Percentiles rank a stretch among this genome's conserved stretches.
Conservation (phyloP, 2,888 invertebrate species). For the Loripinus fragilis region DNA sequence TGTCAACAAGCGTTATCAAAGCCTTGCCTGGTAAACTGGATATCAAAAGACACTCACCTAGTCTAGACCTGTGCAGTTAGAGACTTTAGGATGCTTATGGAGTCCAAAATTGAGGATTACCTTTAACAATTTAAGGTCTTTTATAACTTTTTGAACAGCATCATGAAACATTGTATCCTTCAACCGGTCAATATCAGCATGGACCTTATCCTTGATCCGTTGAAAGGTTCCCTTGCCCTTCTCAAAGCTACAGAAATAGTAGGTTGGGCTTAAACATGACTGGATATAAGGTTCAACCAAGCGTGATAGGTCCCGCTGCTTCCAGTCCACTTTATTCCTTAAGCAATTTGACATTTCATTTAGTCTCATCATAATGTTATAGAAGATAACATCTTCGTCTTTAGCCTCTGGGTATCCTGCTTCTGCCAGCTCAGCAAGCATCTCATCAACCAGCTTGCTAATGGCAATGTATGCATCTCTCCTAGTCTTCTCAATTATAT, state of each 20-base stretch:
- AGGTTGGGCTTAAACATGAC: not conserved
- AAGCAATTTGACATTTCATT: not conserved
- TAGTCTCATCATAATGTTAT: not conserved
- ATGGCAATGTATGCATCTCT: not conserved
- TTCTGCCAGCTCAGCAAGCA: not conserved
- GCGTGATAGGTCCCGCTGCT: not conserved
- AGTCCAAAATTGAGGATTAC: not conserved
- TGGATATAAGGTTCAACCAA: not conserved
- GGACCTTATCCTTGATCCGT: not conserved
- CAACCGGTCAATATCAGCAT: not conserved
- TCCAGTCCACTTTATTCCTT: not conserved
- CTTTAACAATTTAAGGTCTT: not conserved
- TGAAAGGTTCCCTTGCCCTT: not conserved
- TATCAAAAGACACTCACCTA: no score
- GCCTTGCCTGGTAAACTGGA: no score
- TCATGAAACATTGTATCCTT: not conserved
- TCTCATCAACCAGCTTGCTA: not conserved
- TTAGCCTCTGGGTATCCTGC: not conserved
- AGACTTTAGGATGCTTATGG: no score
- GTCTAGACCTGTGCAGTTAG: no score
- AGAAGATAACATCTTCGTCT: not conserved
- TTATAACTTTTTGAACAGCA: not conserved
- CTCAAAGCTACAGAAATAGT: not conserved
- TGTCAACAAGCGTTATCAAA: no score
- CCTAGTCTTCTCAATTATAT: not conserved